These are phyloP conservation scores for Chaetophractus vellerosus DNA, from an alignment of 2,797 vertebrate species.

Conservation along the genomic window DNA sequence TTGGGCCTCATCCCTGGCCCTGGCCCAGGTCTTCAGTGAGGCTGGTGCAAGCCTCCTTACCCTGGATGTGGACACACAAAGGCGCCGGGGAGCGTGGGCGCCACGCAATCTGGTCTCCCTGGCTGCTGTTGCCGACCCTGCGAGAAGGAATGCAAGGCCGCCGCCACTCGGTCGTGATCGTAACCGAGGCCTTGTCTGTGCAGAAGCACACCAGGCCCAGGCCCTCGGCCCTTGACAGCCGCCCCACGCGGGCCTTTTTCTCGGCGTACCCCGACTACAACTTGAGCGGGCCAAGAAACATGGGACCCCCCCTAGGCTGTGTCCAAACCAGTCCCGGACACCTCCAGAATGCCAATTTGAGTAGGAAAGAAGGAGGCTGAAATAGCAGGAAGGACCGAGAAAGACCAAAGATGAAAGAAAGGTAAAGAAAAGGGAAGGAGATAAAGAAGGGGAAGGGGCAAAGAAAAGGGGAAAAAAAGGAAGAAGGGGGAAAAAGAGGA, in stretches of 20 bases:
- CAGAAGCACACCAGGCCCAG: constrained; percentile 76
- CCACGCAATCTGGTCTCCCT: constrained; percentile 89
- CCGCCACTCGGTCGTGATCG: constrained; percentile 95
- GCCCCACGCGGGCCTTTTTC: background rate
- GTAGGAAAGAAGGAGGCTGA: background rate
- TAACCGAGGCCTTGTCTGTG: constrained; percentile 97
- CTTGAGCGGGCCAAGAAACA: background rate
- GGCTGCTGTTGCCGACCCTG: constrained; percentile 92
- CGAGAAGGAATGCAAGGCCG: constrained; percentile 86
- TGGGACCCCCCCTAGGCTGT: background rate
- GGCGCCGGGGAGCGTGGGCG: background rate
- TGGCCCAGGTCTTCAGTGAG: constrained; percentile 19
- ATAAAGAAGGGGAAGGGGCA: background rate
- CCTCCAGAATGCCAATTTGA: background rate
- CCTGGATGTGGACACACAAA: constrained; percentile 26
- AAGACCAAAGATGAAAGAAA: background rate
- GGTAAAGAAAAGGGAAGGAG: background rate
- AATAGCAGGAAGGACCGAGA: background rate
- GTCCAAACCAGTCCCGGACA: background rate
- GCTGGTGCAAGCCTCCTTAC: background rate
- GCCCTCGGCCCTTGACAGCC: background rate
- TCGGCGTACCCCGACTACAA: background rate
- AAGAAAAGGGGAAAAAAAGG: background rate
- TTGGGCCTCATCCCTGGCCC: constrained; percentile 52
- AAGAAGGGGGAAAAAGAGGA: background rate